phyloP scores from a whole-genome alignment of 64 coral and sea anemone genomes.

The Platygyra sinensis region DNA sequence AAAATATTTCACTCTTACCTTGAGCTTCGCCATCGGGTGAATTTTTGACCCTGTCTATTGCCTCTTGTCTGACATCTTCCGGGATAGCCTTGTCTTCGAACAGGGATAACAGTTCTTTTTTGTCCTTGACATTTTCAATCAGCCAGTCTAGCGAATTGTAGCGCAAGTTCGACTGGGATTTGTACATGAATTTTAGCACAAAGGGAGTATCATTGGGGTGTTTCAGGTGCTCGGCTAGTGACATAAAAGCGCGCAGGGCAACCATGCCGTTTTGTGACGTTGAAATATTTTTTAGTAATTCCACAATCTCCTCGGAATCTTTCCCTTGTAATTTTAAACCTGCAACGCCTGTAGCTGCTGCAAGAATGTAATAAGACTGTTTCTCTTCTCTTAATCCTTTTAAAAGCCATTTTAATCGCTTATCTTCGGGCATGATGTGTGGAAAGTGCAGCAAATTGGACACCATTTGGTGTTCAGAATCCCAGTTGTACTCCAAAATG shows the following conservation, averaged over 20 bases:
- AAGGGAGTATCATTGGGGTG: slow-evolving; percentile 95
- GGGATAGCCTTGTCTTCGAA: slow-evolving; percentile 87
- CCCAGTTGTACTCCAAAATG: slow-evolving; percentile 95
- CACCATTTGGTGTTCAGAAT: slow-evolving; percentile 90
- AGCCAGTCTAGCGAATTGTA: slow-evolving; percentile 97
- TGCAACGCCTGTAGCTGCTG: slow-evolving; percentile 85
- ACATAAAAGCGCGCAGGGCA: slow-evolving; percentile 92
- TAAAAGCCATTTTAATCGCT: slow-evolving; percentile 73
- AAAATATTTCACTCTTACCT: slow-evolving; percentile 47
- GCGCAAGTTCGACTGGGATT: slow-evolving; percentile 86
- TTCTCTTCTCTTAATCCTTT: slow-evolving; percentile 90
- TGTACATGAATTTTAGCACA: slow-evolving; percentile 94
- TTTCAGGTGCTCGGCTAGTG: slow-evolving; percentile 71
- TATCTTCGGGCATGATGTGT: slow-evolving; percentile 77
- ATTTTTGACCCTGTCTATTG: slow-evolving; percentile 82
- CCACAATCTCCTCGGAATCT: slow-evolving; percentile 78
- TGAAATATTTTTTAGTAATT: slow-evolving; percentile 86
- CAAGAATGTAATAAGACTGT: slow-evolving; percentile 83
- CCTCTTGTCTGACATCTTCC: slow-evolving; percentile 89
- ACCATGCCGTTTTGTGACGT: slow-evolving; percentile 82
- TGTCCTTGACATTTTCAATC: slow-evolving; percentile 85
- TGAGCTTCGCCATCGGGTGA: slow-evolving; percentile 44
- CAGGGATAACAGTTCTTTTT: slow-evolving; percentile 76
- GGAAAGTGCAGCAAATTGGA: slow-evolving; percentile 97
- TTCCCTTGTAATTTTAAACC: slow-evolving; percentile 73